Evolutionary conservation across 53 echinoderm and acorn worm species (phyloP), one percentile per base, ranked within the genome.

Genomic region (Paelopatides confundens): DNA sequence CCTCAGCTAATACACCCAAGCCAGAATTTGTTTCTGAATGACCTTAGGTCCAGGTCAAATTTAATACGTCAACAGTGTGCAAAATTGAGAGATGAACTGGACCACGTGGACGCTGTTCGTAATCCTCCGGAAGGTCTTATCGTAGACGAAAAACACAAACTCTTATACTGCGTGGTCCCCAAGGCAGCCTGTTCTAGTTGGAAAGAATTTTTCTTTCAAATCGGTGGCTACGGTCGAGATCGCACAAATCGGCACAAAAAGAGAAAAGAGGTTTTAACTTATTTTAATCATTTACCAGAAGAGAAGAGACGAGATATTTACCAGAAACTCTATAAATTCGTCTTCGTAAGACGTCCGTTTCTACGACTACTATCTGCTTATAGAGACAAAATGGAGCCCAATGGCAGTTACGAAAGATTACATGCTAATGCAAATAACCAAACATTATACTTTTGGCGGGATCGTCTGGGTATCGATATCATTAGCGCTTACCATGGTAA

Each of bases 131-230:
- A 65, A 5, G 65, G 84, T 5, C 63, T 83, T 13, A 83, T 83
- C 84, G 65, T 83, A 5, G 84, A 83, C 65, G 65, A 63, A 35
- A 83, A 83, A 28, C 65, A 64, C 30, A 62, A 63, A 8, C 65
- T 83, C 4, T 62, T 83, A 8, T 83, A 83, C 31, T 83, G 84
- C 39, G 84, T 65, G 26, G 65, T 83, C 12, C 84, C 84, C 35
- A 83, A 83, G 64, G 84, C 65, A 13, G 84, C 84, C 63, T 83
- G 84, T 35, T 64, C 84, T 2, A 83, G 84, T 35, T 83, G 84
- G 84, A 83, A 83, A 65, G 65, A 64, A 33, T 83, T 83, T 28
- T 83, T 83, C 64, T 83, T 64, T 29, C 17, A 90, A 5, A 63
- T 96, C 21, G 93, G 87, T 52, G 84, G 64, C 65, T 83, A 62